Evolutionary conservation across 2,113 vertebrate genomes (phyloP).

Genomic region (Mystacornis crossleyi): DNA sequence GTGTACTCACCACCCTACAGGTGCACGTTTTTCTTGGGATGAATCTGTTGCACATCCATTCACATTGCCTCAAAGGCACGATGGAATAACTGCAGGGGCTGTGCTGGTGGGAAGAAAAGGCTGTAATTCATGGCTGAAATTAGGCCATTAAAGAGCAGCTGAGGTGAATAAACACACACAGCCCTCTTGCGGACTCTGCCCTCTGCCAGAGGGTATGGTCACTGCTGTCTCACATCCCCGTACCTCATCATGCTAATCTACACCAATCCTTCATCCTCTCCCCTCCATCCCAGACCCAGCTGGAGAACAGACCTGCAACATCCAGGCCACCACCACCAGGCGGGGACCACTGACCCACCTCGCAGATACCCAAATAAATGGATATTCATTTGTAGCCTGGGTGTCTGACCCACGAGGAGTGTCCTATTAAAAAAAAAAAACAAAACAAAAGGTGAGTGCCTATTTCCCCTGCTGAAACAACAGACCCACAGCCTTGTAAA

Average conservation of each 20-base stretch:
- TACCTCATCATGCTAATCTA: background rate
- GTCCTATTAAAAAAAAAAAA: background rate
- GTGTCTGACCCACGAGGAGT: background rate
- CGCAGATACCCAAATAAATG: background rate
- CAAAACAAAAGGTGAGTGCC: rapidly evolving
- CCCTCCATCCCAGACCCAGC: background rate
- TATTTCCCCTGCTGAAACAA: background rate
- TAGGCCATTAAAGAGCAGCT: background rate
- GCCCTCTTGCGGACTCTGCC: background rate
- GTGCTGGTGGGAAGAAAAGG: background rate
- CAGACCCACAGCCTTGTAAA: background rate
- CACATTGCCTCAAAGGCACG: rapidly evolving
- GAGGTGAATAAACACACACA: background rate
- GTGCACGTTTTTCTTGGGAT: background rate
- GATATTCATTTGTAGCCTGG: background rate
- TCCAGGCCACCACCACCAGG: background rate
- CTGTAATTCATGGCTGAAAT: background rate
- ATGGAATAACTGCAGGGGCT: background rate
- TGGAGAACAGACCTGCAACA: background rate
- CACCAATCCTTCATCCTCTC: background rate
- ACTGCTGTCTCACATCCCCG: background rate
- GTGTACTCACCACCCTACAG: background rate
- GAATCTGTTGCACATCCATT: background rate
- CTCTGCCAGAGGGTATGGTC: background rate
- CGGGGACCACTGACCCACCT: background rate